Evolutionary conservation across 2,113 vertebrate species (phyloP).

Genomic region (Hippocampus barbouri): DNA sequence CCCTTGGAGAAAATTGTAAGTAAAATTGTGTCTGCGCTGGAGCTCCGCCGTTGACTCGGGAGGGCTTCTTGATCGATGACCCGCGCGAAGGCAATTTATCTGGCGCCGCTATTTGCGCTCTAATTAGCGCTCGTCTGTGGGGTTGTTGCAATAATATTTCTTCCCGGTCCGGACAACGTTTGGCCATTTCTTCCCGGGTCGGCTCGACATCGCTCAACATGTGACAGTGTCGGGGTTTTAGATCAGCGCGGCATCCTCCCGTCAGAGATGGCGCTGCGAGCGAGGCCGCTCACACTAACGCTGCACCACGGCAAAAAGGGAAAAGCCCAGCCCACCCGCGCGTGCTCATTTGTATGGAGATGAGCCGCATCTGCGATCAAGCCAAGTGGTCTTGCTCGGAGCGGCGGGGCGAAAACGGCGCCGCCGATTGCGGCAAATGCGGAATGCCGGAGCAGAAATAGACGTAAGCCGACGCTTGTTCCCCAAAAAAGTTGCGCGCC

Average conservation of each 20-base stretch:
- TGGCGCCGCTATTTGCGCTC: background rate
- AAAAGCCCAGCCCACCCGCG: conserved; percentile 9
- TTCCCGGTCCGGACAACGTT: conserved; percentile 9
- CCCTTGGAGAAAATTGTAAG: too few species aligned
- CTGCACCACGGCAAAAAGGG: conserved; percentile 11
- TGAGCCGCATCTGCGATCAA: conserved; percentile 53
- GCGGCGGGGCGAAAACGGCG: conserved; percentile 24
- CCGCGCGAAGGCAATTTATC: background rate
- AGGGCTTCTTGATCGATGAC: conserved; percentile 1
- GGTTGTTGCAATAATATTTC: conserved; percentile 12
- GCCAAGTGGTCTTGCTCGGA: conserved; percentile 40
- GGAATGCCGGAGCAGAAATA: background rate
- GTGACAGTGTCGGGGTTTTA: background rate
- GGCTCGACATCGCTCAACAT: conserved; percentile 17
- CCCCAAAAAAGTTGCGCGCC: background rate
- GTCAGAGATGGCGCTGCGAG: conserved; percentile 4
- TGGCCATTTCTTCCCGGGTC: conserved; percentile 6
- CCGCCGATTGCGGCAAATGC: conserved; percentile 8
- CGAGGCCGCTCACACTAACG: background rate
- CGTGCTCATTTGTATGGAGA: conserved; percentile 65
- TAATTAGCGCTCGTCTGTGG: conserved; percentile 8
- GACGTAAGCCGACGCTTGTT: conserved; percentile 9
- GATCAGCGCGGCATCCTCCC: conserved; percentile 1
- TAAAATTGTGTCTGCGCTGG: too few species aligned
- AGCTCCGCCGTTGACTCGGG: background rate